These are phyloP conservation scores for Neogobius melanostomus DNA, from an alignment of 2,113 vertebrate species.

Conservation along the genomic window DNA sequence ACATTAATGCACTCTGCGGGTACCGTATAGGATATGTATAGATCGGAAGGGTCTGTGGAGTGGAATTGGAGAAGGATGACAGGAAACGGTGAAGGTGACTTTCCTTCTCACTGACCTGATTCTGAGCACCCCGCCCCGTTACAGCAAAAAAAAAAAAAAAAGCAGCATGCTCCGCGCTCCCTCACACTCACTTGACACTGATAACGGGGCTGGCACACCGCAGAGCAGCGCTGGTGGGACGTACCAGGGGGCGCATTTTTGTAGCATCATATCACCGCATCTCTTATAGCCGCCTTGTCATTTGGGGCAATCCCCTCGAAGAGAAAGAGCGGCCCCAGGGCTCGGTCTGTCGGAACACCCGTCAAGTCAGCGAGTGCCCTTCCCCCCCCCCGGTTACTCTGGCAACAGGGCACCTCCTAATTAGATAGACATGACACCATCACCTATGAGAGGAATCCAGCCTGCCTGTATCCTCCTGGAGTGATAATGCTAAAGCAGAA, in stretches of 20 bases:
- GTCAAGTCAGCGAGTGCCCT: constrained; percentile 41
- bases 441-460: constrained; percentile 59
- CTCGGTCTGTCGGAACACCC: constrained; percentile 3
- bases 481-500: constrained; percentile 52
- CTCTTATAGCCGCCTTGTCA: constrained; percentile 59
- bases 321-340: constrained; percentile 33
- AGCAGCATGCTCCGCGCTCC: constrained; percentile 44
- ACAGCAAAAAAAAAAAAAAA: constrained; percentile 41
- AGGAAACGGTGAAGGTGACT: constrained; percentile 74
- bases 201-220: constrained; percentile 51
- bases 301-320: constrained; percentile 67
- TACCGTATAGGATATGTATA: constrained; percentile 10
- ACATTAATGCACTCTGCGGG: constrained; percentile 11
- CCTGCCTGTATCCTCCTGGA: constrained; percentile 29
- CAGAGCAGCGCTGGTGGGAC: constrained; percentile 53
- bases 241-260: constrained; percentile 53
- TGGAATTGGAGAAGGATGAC: constrained; percentile 57
- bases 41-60: constrained; percentile 5
- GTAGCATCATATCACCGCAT: constrained; percentile 49
- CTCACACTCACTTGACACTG: constrained; percentile 49
- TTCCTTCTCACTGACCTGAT: constrained; percentile 67
- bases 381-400: constrained; percentile 47
- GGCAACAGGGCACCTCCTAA: constrained; percentile 65
- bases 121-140: constrained; percentile 47
- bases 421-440: constrained; percentile 63